Conservation (phyloP, 2,888 invertebrate genomes). For the Monoplex corrugatus region DNA sequence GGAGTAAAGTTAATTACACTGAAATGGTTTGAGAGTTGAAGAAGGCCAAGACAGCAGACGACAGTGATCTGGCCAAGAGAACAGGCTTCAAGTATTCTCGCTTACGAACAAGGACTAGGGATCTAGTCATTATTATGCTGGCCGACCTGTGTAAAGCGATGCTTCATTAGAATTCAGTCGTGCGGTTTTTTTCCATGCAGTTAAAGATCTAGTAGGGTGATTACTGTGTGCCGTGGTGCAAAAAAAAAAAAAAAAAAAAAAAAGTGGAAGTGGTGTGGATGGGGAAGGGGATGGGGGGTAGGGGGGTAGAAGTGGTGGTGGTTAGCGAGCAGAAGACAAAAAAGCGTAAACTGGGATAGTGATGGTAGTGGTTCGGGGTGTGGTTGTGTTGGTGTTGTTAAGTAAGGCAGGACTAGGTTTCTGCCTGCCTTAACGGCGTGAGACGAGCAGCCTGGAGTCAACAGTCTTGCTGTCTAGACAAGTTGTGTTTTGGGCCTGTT, state of each 20-base stretch:
- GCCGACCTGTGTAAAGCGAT: conserved; percentile 14
- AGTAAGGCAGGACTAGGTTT: too few species aligned
- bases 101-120: conserved; percentile 37
- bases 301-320: too few species aligned
- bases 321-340: too few species aligned
- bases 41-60: neutral
- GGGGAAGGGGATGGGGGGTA: neutral
- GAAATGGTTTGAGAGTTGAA: too few species aligned
- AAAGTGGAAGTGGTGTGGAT: neutral
- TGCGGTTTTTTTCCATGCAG: neutral
- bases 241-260: neutral
- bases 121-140: conserved; percentile 43
- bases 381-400: too few species aligned
- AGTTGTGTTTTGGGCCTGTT: too few species aligned
- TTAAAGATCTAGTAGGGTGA: conserved; percentile 4
- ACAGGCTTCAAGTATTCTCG: conserved; percentile 25
- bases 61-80: conserved; percentile 27
- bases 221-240: neutral
- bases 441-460: too few species aligned
- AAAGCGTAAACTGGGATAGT: too few species aligned
- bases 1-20: too few species aligned
- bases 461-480: too few species aligned
- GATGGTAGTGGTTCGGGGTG: too few species aligned
- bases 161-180: conserved; percentile 34
- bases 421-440: too few species aligned